Evolutionary conservation across 2,797 vertebrate genomes (phyloP).

Genomic region (Sylvilagus floridanus): DNA sequence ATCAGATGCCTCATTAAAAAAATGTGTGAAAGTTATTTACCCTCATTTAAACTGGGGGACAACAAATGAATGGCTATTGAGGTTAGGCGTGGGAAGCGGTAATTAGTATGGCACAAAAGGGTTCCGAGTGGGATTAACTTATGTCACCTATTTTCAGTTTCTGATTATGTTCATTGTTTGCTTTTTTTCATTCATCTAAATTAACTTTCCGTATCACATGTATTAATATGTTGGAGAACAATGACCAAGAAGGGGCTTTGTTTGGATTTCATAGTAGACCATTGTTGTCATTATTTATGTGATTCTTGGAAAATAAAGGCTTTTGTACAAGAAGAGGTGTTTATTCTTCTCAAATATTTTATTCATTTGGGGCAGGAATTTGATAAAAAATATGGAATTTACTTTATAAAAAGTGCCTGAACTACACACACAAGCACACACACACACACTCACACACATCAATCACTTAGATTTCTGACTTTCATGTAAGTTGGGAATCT

Average conservation of each 20-base stretch:
- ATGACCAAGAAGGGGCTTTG: neutral
- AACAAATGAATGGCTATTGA: slow-evolving; percentile 45
- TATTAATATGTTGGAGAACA: slow-evolving; percentile 24
- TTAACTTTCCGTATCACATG: slow-evolving; percentile 28
- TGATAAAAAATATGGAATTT: slow-evolving; percentile 35
- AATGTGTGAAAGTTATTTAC: slow-evolving; percentile 35
- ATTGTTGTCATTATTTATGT: slow-evolving; percentile 7
- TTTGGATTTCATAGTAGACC: neutral
- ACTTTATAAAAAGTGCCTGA: neutral
- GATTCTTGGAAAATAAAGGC: slow-evolving; percentile 42
- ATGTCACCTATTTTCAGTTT: neutral
- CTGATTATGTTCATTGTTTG: slow-evolving; percentile 34
- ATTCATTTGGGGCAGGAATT: neutral
- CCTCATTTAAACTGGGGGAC: slow-evolving; percentile 11
- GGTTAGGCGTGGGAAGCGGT: neutral
- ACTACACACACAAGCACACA: neutral
- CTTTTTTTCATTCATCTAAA: neutral
- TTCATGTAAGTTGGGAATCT: neutral
- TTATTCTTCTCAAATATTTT: slow-evolving; percentile 29
- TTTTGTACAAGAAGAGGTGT: neutral
- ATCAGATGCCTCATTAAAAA: slow-evolving; percentile 30
- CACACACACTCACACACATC: neutral
- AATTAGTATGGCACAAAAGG: neutral
- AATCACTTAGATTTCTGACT: neutral
- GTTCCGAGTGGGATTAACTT: slow-evolving; percentile 1